Base-by-base conservation (phyloP, 2,888 invertebrate species). In the Amphipoea lucens region DNA sequence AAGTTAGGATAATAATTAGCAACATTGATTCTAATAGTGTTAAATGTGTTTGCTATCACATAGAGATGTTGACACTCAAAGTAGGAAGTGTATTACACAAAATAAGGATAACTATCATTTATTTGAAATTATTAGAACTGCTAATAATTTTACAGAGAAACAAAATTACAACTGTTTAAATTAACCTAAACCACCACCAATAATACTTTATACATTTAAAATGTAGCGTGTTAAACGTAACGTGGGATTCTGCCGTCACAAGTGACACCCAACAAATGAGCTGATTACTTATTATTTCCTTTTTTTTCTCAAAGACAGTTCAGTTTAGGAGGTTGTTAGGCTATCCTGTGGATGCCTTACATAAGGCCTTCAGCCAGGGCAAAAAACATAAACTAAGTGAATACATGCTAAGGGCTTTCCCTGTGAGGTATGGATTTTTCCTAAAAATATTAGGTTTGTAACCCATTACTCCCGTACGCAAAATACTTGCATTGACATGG, bases 1-100 rank as follows among this genome's bases (percentile, higher is more conserved):
- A 71, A 71, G n/a, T 65, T 48, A 42, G 2, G 14, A 66, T 20
- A 54, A 57, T 78, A 60, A 82, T 78, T 74, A 83, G n/a, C 63
- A 62, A 74, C 36, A 57, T 65, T 72, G 60, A 36, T 69, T 66
- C 54, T 87, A 87, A 84, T 84, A 36, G 75, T 75, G 74, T 63
- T 87, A 78, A 82, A 75, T 87, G 45, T 48, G 42, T 69, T 74
- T 40, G 51, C 40, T 57, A 62, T 57, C 40, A 66, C 29, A 54
- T 71, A 23, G n/a, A 65, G 60, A 60, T 20, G n/a, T 42, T 9
- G 40, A 29, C 14, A 54, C 36, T 68, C 54, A 72, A 68, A 36
- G 42, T 62, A 45, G 51, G 45, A 71, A 51, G 20, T 54, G 40
- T n/a, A 40, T 54, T 7, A 54, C 4, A 20, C 17, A 36, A 70